phyloP scores from a whole-genome alignment of 1,140 invertebrate genomes.

The Diachasmimorpha longicaudata region DNA sequence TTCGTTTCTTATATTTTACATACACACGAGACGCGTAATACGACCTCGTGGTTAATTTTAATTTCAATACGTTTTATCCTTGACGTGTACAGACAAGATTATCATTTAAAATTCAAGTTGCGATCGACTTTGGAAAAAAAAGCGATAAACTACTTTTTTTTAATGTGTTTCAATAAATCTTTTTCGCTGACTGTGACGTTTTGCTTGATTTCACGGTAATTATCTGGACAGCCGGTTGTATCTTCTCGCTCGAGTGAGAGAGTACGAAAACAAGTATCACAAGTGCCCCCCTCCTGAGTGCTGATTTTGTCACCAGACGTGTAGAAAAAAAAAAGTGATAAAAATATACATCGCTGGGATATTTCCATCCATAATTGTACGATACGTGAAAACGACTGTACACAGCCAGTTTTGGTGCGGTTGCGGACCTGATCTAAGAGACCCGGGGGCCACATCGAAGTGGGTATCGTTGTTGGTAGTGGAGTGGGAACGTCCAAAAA shows the following conservation, averaged over 20 bases:
- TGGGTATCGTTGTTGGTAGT: neutral
- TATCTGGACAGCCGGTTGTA: neutral
- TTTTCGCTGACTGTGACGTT: too few relatives aligned
- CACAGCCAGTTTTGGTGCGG: neutral
- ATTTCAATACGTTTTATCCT: conserved; percentile 2
- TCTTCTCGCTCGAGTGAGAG: neutral
- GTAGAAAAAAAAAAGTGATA: neutral
- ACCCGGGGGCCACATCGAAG: neutral
- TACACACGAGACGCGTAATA: neutral
- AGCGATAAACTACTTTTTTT: neutral
- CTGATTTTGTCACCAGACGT: neutral
- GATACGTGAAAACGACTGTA: neutral
- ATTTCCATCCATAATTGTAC: neutral
- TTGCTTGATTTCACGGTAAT: neutral
- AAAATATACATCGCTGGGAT: neutral
- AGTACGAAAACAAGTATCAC: neutral
- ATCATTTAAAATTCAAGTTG: neutral
- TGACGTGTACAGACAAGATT: neutral
- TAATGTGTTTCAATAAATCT: neutral
- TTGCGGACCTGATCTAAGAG: neutral
- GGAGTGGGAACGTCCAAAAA: neutral
- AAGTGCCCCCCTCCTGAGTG: neutral
- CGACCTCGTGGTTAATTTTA: conserved; percentile 13
- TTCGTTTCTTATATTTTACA: conserved; percentile 1
- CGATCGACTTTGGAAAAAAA: neutral